phyloP scores from a whole-genome alignment of 2,113 vertebrate genomes.

The Sakesphorus luctuosus region DNA sequence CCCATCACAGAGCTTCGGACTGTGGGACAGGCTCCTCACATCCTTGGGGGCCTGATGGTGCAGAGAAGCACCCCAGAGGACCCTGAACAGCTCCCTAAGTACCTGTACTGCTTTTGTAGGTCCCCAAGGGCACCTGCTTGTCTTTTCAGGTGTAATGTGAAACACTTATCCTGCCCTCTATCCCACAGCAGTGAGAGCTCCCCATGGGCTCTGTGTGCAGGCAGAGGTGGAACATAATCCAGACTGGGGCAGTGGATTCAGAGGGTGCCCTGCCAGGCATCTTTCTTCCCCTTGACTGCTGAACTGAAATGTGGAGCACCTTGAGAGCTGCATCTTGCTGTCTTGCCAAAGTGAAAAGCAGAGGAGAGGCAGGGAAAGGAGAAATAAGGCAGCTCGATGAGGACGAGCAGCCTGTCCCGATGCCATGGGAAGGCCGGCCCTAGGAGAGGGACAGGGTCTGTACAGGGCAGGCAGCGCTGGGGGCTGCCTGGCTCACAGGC shows the following conservation, averaged over 20 bases:
- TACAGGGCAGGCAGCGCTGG: neutral
- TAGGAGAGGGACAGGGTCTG: neutral
- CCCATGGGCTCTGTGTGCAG: neutral
- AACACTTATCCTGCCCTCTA: neutral
- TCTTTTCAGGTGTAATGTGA: neutral
- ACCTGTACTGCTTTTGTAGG: neutral
- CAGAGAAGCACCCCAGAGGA: neutral
- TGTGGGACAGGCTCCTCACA: neutral
- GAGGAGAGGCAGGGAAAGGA: neutral
- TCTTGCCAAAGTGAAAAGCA: neutral
- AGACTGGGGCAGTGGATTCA: neutral
- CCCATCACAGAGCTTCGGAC: neutral
- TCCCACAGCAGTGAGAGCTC: neutral
- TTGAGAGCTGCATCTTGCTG: neutral
- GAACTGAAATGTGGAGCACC: neutral
- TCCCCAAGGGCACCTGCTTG: neutral
- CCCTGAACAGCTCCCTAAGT: neutral
- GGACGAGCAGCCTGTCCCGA: fast-evolving
- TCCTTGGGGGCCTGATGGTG: neutral
- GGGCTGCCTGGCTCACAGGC: neutral
- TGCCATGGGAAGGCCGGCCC: neutral
- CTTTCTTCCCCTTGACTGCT: neutral
- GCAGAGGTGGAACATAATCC: neutral
- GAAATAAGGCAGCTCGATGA: neutral
- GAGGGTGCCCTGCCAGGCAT: neutral